These are phyloP conservation scores for Porites lutea DNA, from an alignment of 64 coral and sea anemone genomes.

Conservation along the genomic window DNA sequence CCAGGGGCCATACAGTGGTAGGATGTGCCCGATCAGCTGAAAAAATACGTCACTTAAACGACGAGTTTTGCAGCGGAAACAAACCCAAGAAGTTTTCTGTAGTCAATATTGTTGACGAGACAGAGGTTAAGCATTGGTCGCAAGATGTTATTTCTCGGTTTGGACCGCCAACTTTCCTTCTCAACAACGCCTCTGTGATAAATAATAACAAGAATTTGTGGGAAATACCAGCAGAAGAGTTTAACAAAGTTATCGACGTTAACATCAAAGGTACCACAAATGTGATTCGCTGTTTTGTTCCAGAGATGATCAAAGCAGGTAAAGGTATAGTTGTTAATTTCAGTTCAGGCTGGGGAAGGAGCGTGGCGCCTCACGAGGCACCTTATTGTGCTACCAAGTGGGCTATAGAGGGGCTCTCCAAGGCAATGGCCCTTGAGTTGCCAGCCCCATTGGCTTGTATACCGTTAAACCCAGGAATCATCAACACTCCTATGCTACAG, in stretches of 20 bases:
- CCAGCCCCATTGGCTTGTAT: constrained; percentile 77
- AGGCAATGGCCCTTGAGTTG: constrained; percentile 83
- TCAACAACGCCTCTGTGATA: constrained; percentile 57
- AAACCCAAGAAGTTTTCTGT: constrained; percentile 62
- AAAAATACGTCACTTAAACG: constrained; percentile 56
- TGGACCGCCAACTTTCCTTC: constrained; percentile 60
- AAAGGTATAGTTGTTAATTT: constrained; percentile 82
- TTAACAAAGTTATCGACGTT: constrained; percentile 65
- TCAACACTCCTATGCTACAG: constrained; percentile 80
- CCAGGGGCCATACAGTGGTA: constrained; percentile 58
- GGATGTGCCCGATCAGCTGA: constrained; percentile 70
- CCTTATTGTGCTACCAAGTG: constrained; percentile 90
- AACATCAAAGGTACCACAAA: constrained; percentile 83
- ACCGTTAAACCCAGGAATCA: constrained; percentile 83
- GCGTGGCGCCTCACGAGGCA: constrained; percentile 60
- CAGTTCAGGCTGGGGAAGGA: constrained; percentile 73
- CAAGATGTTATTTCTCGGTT: constrained; percentile 26
- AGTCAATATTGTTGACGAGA: constrained; percentile 43
- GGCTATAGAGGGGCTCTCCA: constrained; percentile 86
- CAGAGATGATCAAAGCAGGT: constrained; percentile 65
- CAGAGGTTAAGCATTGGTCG: constrained; percentile 56
- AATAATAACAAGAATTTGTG: constrained; percentile 43
- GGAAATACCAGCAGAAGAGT: constrained; percentile 66
- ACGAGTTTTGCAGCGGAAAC: constrained; percentile 37
- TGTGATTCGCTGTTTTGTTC: constrained; percentile 71